A percentile compares a stretch with the other conserved stretches of the same genome.
phyloP scores from a whole-genome alignment of 2,797 vertebrate species.

The Intellagama lesueurii region DNA sequence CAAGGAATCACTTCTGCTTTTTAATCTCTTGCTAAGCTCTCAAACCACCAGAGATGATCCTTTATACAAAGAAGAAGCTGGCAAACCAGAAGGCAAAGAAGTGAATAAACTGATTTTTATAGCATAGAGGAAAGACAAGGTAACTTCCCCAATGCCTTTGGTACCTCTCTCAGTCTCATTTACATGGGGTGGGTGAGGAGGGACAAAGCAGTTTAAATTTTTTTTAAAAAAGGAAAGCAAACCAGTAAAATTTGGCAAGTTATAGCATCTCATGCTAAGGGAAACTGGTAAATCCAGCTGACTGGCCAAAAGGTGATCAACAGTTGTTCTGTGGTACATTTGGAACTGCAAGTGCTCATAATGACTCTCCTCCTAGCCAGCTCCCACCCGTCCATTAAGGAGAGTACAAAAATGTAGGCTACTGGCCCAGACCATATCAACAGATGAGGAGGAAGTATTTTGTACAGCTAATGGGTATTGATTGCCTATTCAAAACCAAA shows the following conservation, averaged over 20 bases:
- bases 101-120: slow-evolving; percentile 12
- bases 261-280: too few relatives aligned
- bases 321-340: too few relatives aligned
- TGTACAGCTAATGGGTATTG: too few relatives aligned
- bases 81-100: neutral
- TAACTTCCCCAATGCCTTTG: neutral
- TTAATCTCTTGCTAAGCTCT: neutral
- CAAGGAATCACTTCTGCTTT: neutral
- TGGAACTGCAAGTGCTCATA: too few relatives aligned
- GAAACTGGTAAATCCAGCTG: too few relatives aligned
- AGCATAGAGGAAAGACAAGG: neutral
- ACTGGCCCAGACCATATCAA: too few relatives aligned
- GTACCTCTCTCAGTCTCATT: neutral
- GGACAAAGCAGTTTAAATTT: neutral
- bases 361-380: too few relatives aligned
- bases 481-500: too few relatives aligned
- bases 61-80: neutral
- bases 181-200: neutral
- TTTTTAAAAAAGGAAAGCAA: slow-evolving; percentile 33
- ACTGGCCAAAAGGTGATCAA: too few relatives aligned
- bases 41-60: neutral
- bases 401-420: too few relatives aligned
- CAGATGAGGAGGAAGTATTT: too few relatives aligned
- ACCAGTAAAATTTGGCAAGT: neutral
- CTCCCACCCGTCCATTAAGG: too few relatives aligned